phyloP scores from a whole-genome alignment of 2,113 vertebrate genomes.

The Syrrhaptes paradoxus region DNA sequence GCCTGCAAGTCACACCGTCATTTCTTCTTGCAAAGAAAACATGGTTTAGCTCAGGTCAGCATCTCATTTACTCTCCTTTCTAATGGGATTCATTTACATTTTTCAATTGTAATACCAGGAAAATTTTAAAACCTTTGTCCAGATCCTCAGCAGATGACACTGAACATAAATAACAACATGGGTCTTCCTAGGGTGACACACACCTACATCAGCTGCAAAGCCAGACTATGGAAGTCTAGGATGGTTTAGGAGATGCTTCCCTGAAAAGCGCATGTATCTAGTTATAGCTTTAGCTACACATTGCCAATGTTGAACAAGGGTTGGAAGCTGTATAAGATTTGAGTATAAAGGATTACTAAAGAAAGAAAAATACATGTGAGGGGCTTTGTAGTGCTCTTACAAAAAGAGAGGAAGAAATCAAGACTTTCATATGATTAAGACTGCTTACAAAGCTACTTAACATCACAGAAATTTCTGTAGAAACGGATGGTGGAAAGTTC shows the following conservation, averaged over 20 bases:
- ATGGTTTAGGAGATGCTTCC: neutral
- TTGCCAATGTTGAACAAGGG: neutral
- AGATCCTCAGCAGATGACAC: neutral
- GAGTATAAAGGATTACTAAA: neutral
- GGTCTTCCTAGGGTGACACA: neutral
- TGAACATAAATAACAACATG: neutral
- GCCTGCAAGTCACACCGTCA: neutral
- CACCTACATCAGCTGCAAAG: neutral
- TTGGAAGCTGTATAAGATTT: neutral
- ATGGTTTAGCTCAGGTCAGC: neutral
- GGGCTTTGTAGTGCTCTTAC: neutral
- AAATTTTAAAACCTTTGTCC: neutral
- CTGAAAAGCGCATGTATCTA: neutral
- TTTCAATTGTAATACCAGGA: neutral
- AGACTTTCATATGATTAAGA: neutral
- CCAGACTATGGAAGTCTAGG: neutral
- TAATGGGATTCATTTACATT: neutral
- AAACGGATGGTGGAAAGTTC: neutral
- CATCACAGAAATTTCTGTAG: neutral
- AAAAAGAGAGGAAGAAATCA: neutral
- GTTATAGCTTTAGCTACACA: neutral
- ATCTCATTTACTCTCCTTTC: neutral
- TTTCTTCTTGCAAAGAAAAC: neutral
- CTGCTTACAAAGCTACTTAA: neutral
- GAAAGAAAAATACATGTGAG: neutral